phyloP scores from a whole-genome alignment of 2,888 invertebrate species.

The Tortrix viridana region DNA sequence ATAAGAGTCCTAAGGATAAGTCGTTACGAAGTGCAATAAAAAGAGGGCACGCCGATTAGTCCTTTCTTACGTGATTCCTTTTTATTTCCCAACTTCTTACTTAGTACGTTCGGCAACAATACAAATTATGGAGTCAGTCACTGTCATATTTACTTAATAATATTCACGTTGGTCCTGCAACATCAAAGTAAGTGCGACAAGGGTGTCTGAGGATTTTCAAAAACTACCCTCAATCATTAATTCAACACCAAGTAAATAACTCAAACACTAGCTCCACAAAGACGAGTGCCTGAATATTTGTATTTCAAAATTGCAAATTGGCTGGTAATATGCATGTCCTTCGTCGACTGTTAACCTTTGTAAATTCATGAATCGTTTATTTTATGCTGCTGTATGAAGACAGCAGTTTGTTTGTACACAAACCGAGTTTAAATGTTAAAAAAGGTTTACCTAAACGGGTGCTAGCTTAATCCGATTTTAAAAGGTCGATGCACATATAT shows the following conservation, averaged over 20 bases:
- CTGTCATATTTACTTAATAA: constrained; percentile 39
- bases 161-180: constrained; percentile 23
- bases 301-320: constrained; percentile 72
- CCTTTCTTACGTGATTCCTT: constrained; percentile 51
- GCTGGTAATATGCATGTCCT: constrained; percentile 74
- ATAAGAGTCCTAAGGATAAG: constrained; percentile 72
- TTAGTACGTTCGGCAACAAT: constrained; percentile 2
- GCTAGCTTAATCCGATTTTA: constrained; percentile 72
- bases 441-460: constrained; percentile 51
- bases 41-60: constrained; percentile 66
- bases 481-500: constrained; percentile 75
- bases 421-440: constrained; percentile 41
- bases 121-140: constrained; percentile 13
- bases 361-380: constrained; percentile 45
- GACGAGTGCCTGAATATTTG: constrained; percentile 58
- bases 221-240: constrained; percentile 40
- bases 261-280: constrained; percentile 59
- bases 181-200: constrained; percentile 29
- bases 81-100: constrained; percentile 39
- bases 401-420: constrained; percentile 1
- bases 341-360: constrained; percentile 48
- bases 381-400: constrained; percentile 12
- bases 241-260: constrained; percentile 43
- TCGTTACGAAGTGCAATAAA: constrained; percentile 81
- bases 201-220: constrained; percentile 26